phyloP scores from a whole-genome alignment of 2,113 vertebrate species.

The Hyaena hyaena region DNA sequence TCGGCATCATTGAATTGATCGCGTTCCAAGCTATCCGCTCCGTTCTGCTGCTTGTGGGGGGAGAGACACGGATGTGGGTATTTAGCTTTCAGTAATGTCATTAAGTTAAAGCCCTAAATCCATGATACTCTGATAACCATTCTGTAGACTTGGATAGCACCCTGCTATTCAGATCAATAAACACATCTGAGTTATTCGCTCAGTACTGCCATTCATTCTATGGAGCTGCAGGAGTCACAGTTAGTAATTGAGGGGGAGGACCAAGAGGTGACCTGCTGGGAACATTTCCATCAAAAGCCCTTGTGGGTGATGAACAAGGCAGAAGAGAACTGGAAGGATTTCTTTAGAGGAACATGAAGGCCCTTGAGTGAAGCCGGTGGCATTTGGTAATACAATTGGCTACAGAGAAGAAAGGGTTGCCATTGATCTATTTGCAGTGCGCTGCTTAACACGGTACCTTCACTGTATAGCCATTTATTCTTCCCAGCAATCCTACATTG shows the following conservation, averaged over 20 bases:
- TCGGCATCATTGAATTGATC: neutral
- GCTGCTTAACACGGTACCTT: neutral
- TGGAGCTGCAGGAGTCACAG: neutral
- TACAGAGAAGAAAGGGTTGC: neutral
- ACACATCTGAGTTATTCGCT: neutral
- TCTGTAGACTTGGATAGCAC: neutral
- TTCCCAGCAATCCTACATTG: neutral
- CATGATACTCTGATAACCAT: neutral
- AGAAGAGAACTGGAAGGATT: neutral
- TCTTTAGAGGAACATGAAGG: slow-evolving; percentile 12
- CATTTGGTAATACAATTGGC: neutral
- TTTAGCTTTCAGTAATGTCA: neutral
- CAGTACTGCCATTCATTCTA: neutral
- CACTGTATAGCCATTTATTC: neutral
- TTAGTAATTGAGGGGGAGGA: neutral
- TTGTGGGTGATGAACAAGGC: slow-evolving; percentile 1
- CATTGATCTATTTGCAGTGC: neutral
- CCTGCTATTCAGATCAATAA: neutral
- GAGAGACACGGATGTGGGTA: neutral
- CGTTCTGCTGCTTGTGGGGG: neutral
- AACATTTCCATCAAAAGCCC: neutral
- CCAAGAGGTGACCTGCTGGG: neutral
- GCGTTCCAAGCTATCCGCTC: neutral
- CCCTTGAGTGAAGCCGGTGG: neutral
- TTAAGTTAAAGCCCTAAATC: slow-evolving; percentile 33